Conservation (phyloP, 2,888 invertebrate species). For the Drosophila nr. medialis region DNA sequence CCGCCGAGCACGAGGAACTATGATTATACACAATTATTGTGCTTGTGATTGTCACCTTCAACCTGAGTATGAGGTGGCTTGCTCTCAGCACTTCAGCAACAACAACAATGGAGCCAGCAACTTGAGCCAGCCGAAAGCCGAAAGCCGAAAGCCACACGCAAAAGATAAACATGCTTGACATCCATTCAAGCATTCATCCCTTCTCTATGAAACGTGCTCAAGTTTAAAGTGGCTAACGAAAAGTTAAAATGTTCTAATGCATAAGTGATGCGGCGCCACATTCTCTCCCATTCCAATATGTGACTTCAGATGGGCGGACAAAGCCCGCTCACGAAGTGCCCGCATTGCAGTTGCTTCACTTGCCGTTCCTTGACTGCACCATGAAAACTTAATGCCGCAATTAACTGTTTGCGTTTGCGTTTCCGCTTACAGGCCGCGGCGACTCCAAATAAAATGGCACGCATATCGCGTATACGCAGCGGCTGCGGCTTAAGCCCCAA, state of each 20-base stretch:
- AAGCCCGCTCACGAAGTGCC: conserved; percentile 72
- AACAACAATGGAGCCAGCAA: conserved; percentile 21
- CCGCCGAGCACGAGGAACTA: conserved; percentile 19
- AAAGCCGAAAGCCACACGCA: conserved; percentile 68
- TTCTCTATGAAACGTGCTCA: conserved; percentile 45
- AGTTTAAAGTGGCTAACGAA: conserved; percentile 72
- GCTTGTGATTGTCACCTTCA: background rate
- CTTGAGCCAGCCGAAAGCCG: conserved; percentile 62
- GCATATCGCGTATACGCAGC: conserved; percentile 64
- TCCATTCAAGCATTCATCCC: conserved; percentile 4
- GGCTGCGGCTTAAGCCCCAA: conserved; percentile 37
- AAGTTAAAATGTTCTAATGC: conserved; percentile 78
- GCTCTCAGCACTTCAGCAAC: conserved; percentile 32
- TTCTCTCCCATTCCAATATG: conserved; percentile 37
- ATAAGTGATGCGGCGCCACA: conserved; percentile 69
- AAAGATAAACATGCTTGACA: conserved; percentile 61
- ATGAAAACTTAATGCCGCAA: conserved; percentile 78
- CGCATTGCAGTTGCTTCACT: conserved; percentile 75
- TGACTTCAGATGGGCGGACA: conserved; percentile 55
- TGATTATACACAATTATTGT: background rate
- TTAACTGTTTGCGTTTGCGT: conserved; percentile 77
- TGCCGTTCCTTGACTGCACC: conserved; percentile 51
- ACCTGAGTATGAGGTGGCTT: background rate
- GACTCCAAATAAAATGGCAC: conserved; percentile 45
- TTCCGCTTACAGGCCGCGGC: conserved; percentile 61